phyloP scores from a whole-genome alignment of 2,113 vertebrate genomes.

The Platycercus adscitus region DNA sequence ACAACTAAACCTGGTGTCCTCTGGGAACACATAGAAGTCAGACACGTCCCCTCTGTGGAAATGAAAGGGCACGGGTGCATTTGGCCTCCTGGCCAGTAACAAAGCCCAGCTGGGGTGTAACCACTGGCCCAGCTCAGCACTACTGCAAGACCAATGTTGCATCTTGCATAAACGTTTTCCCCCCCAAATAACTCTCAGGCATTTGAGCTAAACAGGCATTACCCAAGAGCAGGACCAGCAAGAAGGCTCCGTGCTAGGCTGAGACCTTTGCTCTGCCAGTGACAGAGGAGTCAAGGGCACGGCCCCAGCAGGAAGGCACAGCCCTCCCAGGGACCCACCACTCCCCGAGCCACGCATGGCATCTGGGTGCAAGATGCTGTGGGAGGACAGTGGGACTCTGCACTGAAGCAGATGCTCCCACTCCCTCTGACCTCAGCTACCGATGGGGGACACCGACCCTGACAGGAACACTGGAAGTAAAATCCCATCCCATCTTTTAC shows the following conservation, averaged over 20 bases:
- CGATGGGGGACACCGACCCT: background rate
- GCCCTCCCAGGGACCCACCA: background rate
- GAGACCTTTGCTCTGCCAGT: no score
- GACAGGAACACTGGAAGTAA: background rate
- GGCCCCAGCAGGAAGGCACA: accelerated
- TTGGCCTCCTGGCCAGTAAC: background rate
- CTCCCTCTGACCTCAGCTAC: background rate
- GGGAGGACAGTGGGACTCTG: background rate
- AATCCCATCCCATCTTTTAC: background rate
- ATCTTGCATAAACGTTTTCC: background rate
- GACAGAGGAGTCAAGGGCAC: no score
- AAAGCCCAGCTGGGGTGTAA: background rate
- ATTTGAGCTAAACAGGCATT: background rate
- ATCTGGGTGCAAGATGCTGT: accelerated
- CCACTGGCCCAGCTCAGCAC: background rate
- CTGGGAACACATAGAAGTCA: background rate
- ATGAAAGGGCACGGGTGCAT: background rate
- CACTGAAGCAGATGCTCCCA: background rate
- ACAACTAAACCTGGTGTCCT: background rate
- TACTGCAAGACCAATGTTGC: accelerated
- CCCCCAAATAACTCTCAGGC: background rate
- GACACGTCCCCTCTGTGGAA: background rate
- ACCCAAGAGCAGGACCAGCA: background rate
- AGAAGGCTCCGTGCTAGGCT: no score
- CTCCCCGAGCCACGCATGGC: accelerated